phyloP scores from a whole-genome alignment of 2,113 vertebrate genomes.

The Ptychochromis oligacanthus region DNA sequence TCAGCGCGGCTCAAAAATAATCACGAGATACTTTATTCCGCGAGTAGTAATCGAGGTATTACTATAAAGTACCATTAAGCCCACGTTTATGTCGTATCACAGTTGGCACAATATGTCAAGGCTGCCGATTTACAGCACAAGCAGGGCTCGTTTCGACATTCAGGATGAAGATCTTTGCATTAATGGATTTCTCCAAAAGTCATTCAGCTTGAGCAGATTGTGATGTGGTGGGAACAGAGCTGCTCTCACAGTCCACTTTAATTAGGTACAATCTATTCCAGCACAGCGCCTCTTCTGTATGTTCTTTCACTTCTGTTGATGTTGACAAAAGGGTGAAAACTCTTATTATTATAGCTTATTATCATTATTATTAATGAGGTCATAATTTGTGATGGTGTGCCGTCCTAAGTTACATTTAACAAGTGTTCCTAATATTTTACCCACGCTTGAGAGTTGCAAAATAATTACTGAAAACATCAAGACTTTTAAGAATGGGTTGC shows the following conservation, averaged over 20 bases:
- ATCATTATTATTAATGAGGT: too few relatives aligned
- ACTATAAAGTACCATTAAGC: background rate
- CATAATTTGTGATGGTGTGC: background rate
- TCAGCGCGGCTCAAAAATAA: background rate
- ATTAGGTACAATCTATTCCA: background rate
- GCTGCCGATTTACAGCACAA: background rate
- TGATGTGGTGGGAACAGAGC: background rate
- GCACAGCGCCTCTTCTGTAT: too few relatives aligned
- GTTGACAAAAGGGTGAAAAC: background rate
- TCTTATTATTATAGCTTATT: too few relatives aligned
- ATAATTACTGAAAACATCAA: background rate
- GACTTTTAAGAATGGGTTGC: background rate
- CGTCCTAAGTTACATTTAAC: background rate
- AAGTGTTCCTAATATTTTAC: background rate
- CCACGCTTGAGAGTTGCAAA: background rate
- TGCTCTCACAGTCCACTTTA: too few relatives aligned
- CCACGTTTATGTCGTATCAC: background rate
- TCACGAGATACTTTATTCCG: background rate
- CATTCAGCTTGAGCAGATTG: background rate
- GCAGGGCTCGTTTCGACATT: background rate
- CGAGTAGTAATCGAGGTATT: background rate
- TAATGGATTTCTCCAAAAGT: background rate
- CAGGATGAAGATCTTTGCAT: background rate
- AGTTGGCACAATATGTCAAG: background rate
- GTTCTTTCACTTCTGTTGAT: background rate